phyloP scores from a whole-genome alignment of 2,113 vertebrate species.

The Oncorhynchus kisutch region DNA sequence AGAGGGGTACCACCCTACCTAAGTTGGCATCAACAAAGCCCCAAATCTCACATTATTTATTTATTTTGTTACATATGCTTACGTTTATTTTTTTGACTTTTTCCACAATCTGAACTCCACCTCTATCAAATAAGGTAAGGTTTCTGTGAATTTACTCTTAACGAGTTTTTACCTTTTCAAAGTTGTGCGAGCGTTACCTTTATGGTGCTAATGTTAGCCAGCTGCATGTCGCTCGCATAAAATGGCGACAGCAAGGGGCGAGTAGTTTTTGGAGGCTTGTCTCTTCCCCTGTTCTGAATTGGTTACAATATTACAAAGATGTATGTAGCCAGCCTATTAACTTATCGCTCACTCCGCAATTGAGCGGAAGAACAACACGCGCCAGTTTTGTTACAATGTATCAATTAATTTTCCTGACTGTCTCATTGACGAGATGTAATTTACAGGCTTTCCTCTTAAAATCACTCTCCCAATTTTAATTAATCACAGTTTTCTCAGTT shows the following conservation, averaged over 20 bases:
- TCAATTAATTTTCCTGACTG: constrained; percentile 45
- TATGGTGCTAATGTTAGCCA: constrained; percentile 55
- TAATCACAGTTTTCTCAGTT: too few species aligned
- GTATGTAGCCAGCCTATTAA: constrained; percentile 38
- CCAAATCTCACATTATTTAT: constrained; percentile 53
- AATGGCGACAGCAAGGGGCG: constrained; percentile 76
- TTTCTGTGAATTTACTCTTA: constrained; percentile 28
- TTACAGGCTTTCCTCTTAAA: not conserved
- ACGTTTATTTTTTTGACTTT: constrained; percentile 63
- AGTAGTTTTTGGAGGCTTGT: constrained; percentile 39
- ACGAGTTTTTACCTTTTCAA: constrained; percentile 49
- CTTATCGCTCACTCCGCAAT: constrained; percentile 56
- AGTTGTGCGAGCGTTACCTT: constrained; percentile 62
- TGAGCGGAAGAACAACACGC: constrained; percentile 63
- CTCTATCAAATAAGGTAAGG: constrained; percentile 57
- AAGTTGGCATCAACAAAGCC: constrained; percentile 68
- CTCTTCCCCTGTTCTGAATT: constrained; percentile 39
- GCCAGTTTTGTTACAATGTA: constrained; percentile 25
- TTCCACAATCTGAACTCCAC: constrained; percentile 28
- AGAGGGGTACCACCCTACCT: constrained; percentile 54
- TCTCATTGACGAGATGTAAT: not conserved
- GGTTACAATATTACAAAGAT: constrained; percentile 19
- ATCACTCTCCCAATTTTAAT: not conserved
- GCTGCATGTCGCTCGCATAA: constrained; percentile 77
- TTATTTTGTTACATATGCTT: constrained; percentile 48